Evolutionary conservation across 2,888 invertebrate species (phyloP), one percentile per base, ranked within the genome.

Genomic region (Sarcophaga variegata): DNA sequence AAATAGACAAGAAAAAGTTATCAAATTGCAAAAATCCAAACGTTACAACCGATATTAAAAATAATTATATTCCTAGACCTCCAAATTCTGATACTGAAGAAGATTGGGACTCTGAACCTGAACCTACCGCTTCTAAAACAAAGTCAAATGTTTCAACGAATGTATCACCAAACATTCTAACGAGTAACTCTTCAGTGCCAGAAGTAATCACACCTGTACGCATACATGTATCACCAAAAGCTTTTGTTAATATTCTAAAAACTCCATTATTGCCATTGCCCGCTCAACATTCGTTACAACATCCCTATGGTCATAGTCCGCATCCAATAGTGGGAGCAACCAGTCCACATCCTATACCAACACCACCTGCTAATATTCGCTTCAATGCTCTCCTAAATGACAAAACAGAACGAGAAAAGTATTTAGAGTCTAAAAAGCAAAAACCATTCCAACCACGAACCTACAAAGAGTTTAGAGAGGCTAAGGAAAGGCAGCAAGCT

Each of bases 401-500:
- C 66, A 89, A 90, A 74, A 89, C 89, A 0, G 91, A 91, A 84
- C 87, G 91, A 69, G 87, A 89, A 62, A 90, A 90, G 77, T 91
- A 91, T 82, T 88, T 90, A 2, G 91, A 91, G 76, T 89, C 91
- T 0, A 91, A 90, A 77, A 90, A 89, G 75, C 88, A 89, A 20
- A 91, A 90, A 82, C 80, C 85, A 1, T 63, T 67, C 14, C 89
- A 88, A 22, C 91, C 92, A 3, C 88, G 90, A 3, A 93, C 92
- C 0, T 93, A 93, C 81, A 88, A 90, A 0, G 92, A 92, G 87
- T 90, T 91, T 81, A 89, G 89, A 14, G 89, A 91, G 83, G 91
- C 92, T 4, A 93, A 90, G 82, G 89, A 89, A 47, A 88, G 90
- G 54, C 89, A 88, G 20, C 88, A 88, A 14, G 88, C 89, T 22